Evolutionary conservation across 2,113 vertebrate genomes (phyloP).

Genomic region (Shinisaurus crocodilurus): DNA sequence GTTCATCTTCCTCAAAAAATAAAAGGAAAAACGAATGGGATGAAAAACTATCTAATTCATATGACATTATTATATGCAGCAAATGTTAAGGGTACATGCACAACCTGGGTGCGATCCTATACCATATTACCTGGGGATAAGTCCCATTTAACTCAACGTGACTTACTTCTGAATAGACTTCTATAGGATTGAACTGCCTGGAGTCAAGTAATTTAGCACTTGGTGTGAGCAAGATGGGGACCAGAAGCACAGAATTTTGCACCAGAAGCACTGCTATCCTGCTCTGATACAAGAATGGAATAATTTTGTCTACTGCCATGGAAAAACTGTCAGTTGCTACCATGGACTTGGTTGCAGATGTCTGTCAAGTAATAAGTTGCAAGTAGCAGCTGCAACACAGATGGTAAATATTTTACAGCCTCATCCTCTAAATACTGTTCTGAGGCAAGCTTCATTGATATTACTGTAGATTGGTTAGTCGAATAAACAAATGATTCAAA

Average conservation of each 20-base stretch:
- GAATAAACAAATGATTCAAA: background rate
- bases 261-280: background rate
- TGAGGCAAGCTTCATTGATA: background rate
- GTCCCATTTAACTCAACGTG: background rate
- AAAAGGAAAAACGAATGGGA: background rate
- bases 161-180: background rate
- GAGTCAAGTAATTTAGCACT: background rate
- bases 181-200: background rate
- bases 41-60: background rate
- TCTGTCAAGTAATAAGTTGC: background rate
- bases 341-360: background rate
- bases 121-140: background rate
- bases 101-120: background rate
- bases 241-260: background rate
- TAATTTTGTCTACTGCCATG: background rate
- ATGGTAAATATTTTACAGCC: background rate
- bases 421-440: background rate
- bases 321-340: background rate
- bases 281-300: background rate
- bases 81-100: background rate
- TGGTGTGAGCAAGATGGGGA: background rate
- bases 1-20: background rate
- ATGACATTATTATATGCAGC: background rate
- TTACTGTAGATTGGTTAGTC: background rate
- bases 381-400: slow-evolving; percentile 11